Conservation (phyloP, 2,113 vertebrate genomes). For the Ceyx margarethae region DNA sequence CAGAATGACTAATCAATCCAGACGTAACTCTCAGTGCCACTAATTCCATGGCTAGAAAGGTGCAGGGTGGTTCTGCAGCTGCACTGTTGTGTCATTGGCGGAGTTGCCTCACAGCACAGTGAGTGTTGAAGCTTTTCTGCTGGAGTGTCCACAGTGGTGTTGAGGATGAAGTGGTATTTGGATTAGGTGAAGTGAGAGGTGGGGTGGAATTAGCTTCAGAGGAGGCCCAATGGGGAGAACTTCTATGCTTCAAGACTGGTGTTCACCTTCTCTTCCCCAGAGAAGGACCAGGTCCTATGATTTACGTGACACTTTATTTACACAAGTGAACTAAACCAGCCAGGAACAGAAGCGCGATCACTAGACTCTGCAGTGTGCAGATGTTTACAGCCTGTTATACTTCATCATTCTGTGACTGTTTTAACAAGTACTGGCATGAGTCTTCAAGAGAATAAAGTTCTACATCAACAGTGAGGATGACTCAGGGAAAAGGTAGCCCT, state of each 20-base stretch:
- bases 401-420: not conserved
- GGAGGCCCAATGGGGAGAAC: not conserved
- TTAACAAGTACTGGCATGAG: not conserved
- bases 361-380: not conserved
- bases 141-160: not conserved
- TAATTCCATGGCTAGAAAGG: not conserved
- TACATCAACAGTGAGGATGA: rapidly evolving
- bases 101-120: too few species aligned
- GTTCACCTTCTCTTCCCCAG: not conserved
- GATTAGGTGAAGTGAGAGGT: not conserved
- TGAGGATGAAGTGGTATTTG: not conserved
- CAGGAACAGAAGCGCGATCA: not conserved
- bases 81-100: rapidly evolving
- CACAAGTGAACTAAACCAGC: not conserved
- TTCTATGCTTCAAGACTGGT: not conserved
- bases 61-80: not conserved
- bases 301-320: not conserved
- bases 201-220: not conserved
- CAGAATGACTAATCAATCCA: not conserved
- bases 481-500: not conserved
- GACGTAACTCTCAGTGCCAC: not conserved
- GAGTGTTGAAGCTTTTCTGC: not conserved
- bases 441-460: not conserved
- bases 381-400: not conserved
- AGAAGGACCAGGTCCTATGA: not conserved